phyloP scores from a whole-genome alignment of 2,888 invertebrate genomes.

The Ischnus inquisitorius region DNA sequence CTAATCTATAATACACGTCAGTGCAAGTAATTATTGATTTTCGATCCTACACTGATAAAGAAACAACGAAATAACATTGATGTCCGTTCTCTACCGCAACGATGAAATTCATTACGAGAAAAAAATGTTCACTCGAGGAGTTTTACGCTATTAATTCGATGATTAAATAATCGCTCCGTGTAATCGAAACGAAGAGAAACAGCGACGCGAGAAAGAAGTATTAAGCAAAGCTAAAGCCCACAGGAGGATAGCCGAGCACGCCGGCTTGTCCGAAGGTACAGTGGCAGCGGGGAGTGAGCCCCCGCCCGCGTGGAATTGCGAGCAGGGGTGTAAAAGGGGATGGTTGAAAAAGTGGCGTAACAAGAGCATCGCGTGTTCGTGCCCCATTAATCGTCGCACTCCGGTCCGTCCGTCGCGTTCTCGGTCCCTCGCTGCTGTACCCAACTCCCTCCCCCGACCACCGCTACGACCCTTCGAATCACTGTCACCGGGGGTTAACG shows the following conservation, averaged over 20 bases:
- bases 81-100: neutral
- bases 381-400: slow-evolving; percentile 75
- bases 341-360: slow-evolving; percentile 69
- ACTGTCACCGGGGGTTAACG: slow-evolving; percentile 66
- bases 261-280: slow-evolving; percentile 44
- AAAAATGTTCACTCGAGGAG: neutral
- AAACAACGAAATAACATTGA: neutral
- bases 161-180: slow-evolving; percentile 38
- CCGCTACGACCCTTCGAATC: slow-evolving; percentile 54
- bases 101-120: neutral
- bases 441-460: slow-evolving; percentile 2
- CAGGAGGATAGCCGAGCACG: slow-evolving; percentile 41
- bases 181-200: slow-evolving; percentile 40
- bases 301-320: neutral
- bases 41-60: neutral
- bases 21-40: too few relatives aligned
- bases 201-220: slow-evolving; percentile 9
- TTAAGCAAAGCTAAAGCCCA: slow-evolving; percentile 22
- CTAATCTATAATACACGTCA: too few relatives aligned
- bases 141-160: slow-evolving; percentile 13
- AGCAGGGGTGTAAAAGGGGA: slow-evolving; percentile 5
- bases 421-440: slow-evolving; percentile 37
- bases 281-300: neutral
- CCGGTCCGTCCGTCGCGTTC: slow-evolving; percentile 69
- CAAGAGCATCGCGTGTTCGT: slow-evolving; percentile 77